Evolutionary conservation across 2,888 invertebrate species (phyloP), one percentile per base, ranked within the genome.

Genomic region (Prionchulus punctatus): DNA sequence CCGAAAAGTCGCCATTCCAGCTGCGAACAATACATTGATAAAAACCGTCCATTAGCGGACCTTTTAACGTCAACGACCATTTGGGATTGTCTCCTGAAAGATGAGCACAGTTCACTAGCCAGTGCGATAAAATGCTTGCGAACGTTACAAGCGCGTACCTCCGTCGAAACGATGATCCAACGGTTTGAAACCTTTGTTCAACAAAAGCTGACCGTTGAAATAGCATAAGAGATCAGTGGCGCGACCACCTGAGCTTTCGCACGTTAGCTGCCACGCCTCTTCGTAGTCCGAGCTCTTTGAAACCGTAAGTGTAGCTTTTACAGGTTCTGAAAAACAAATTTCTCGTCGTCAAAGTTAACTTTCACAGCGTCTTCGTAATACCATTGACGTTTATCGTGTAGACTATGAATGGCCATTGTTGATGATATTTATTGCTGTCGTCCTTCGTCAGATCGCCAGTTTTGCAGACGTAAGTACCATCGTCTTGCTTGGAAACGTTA

Each of bases 401-500:
- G 15, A 49, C 12, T 3, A 28, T 28, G 28, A 49, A 7, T 3
- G 50, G 30, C 50, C 7, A 49, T 23, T 45, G 47, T 7, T 7
- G 4, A 4, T 30, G 26, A 26, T 49, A 28, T 28, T 49, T 21
- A 28, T 30, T 30, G 12, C 7, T 12, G 21, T 30, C 50, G 12
- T 7, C 30, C 7, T 49, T 28, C 28, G 45, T 12, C 12, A 23
- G 18, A 4, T 12, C 50, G 4, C 28, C 50, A 15, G 28, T 12
- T 26, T 30, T 26, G 50, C 50, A 49, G 4, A 49, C 7, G 23
- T 49, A 49, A 26, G 50, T 15, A 15, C 50, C 50, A 12, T 49
- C 50, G 50, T 49, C 50, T 30, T 49, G 28, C 12, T 26, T 49
- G 12, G 50, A 49, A 26, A 28, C 50, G 23, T 49, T 49, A 12